Base-by-base conservation (phyloP, 2,888 invertebrate genomes). In the Strigamia maritima region DNA sequence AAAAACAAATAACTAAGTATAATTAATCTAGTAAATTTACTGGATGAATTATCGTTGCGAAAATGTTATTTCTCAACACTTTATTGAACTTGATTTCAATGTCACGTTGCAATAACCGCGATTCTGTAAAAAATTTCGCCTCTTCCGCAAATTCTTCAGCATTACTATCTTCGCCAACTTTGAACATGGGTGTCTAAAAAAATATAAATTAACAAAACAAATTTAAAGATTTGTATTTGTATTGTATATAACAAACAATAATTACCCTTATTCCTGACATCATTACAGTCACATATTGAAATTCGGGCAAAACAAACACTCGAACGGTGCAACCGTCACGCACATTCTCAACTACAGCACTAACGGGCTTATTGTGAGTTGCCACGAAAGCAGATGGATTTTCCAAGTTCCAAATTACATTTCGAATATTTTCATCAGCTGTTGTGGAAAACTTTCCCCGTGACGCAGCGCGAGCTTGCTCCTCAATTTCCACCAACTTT, bases 301-400 rank as follows among this genome's bases (percentile, higher is more conserved):
- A 96, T 80, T 93, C 94, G 0, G 98, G 97, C 79, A 98, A 87
- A 14, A 99, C 88, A 84, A 97, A 94, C 2, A 94, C 93, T 82
- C 98, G 90, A 16, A 98, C 92, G 0, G 98, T 98, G 40, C 97
- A 97, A 0, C 98, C 98, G 87, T 99, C 98, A 79, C 97, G 90
- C 0, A 99, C 98, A 88, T 97, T 96, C 86, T 99, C 99, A 83
- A 99, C 93, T 80, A 99, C 91, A 75, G 98, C 97, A 83, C 87
- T 93, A 6, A 98, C 89, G 0, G 95, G 95, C 85, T 95, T 93
- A 49, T 92, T 92, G 81, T 92, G 92, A 84, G 94, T 92, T 84
- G 97, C 96, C 3, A 98, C 93, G 87, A 92, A 90, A 77, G 90
- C 90, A 78, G 91, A 88, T n/a, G 92, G 90, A 85, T 94, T 94